Conservation (phyloP, 2,797 vertebrate genomes). For the Falco berigora region DNA sequence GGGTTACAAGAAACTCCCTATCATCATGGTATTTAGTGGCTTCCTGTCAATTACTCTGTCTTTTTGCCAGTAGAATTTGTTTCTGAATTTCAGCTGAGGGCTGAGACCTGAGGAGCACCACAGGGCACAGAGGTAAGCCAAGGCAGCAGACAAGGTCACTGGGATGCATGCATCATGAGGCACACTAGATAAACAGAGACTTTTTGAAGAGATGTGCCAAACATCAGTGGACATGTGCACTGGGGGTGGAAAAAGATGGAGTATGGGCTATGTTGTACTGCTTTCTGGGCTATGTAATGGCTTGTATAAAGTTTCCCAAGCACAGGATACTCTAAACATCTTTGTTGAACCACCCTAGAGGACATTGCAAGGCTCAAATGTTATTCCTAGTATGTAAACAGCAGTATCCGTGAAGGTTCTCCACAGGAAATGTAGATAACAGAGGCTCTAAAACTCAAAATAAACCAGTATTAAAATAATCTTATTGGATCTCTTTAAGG, state of each 20-base stretch:
- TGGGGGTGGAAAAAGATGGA: background rate
- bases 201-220: background rate
- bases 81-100: background rate
- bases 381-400: background rate
- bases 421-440: background rate
- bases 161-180: background rate
- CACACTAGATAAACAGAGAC: background rate
- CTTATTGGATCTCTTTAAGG: background rate
- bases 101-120: background rate
- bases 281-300: background rate
- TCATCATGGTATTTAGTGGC: background rate
- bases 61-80: background rate
- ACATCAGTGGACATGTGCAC: background rate
- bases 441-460: background rate
- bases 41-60: background rate
- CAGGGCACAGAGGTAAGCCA: background rate
- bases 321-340: fast-evolving
- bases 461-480: background rate
- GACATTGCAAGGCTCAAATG: background rate
- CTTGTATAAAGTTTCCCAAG: background rate
- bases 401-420: background rate
- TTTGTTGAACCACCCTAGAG: background rate
- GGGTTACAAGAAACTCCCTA: background rate
- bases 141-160: background rate
- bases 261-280: background rate